Conservation (phyloP, 2,113 vertebrate genomes). For the Chamaea fasciata region DNA sequence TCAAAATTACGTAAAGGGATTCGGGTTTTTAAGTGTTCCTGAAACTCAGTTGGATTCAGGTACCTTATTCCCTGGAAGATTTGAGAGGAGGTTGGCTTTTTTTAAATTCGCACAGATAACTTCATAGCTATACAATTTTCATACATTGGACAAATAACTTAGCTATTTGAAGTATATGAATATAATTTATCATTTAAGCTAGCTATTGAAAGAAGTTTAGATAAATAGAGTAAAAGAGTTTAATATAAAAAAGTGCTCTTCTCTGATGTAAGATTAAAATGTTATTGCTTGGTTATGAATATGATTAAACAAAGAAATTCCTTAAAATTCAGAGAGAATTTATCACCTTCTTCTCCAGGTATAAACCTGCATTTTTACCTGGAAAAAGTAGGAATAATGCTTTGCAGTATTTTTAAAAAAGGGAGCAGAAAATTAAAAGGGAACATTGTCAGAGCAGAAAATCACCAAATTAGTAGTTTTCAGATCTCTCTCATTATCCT, state of each 20-base stretch:
- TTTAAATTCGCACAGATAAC: background rate
- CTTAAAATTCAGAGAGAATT: background rate
- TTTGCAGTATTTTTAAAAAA: background rate
- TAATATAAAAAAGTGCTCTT: background rate
- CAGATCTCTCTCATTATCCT: background rate
- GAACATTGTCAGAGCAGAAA: background rate
- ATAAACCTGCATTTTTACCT: background rate
- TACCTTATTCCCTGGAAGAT: background rate
- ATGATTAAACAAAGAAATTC: background rate
- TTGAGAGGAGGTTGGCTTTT: background rate
- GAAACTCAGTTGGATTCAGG: background rate
- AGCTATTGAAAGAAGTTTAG: background rate
- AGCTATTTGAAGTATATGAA: background rate
- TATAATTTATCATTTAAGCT: background rate
- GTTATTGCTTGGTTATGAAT: background rate
- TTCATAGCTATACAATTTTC: background rate
- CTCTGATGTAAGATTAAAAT: background rate
- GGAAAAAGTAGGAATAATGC: background rate
- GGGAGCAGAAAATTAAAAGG: background rate
- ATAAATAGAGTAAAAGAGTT: background rate
- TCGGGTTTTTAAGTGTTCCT: background rate
- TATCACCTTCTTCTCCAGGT: background rate
- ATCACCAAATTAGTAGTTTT: background rate
- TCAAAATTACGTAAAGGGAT: background rate
- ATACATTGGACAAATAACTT: background rate